Base-by-base conservation (phyloP, 2,888 invertebrate species). In the Lycophotia porphyrea region DNA sequence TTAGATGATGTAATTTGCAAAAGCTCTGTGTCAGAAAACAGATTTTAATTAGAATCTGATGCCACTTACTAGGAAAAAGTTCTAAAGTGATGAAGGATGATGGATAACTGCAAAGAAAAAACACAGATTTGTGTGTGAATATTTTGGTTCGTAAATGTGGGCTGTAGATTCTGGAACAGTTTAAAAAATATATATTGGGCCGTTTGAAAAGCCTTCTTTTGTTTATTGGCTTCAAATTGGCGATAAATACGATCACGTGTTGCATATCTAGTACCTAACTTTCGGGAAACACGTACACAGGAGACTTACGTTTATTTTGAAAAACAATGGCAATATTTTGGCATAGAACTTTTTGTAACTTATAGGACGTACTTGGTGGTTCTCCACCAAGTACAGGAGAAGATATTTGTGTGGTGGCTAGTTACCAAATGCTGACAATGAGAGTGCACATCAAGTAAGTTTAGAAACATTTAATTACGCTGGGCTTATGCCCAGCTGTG, bases 41-140 rank as follows among this genome's bases (percentile, higher is more conserved):
- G 34, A 39, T 24, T 34, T 74, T 42, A 27, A 52, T 24, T 39
- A 49, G 49, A 34, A 74, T 34, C 21, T 21, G 9, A 34, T 27
- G 42, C 13, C 13, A 63, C 52, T 18, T 55, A 36, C n/a, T 49
- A 49, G 47, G 60, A n/a, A 75, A 44, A 39, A 74, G n/a, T 75
- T 21, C 24, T 21, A 31, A 21, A 13, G 4, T 34, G 36, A 74
- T 60, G 36, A 36, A 74, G 36, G n/a, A 60, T 31, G 27, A 74
- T 39, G 44, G 36, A 47, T 27, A 27, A 27, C 27, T 27, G n/a
- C n/a, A 0, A 18, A 34, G 60, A 34, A 42, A 39, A 18, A 61
- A 5, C n/a, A 21, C 15, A 11, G 21, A 24, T 49, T 61, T 75
- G 31, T 0, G 5, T 75, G 31, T 0, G 5, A 61, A 47, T 47